Base-by-base conservation (phyloP, 2,888 invertebrate species). In the Prostheceraeus crozeri region DNA sequence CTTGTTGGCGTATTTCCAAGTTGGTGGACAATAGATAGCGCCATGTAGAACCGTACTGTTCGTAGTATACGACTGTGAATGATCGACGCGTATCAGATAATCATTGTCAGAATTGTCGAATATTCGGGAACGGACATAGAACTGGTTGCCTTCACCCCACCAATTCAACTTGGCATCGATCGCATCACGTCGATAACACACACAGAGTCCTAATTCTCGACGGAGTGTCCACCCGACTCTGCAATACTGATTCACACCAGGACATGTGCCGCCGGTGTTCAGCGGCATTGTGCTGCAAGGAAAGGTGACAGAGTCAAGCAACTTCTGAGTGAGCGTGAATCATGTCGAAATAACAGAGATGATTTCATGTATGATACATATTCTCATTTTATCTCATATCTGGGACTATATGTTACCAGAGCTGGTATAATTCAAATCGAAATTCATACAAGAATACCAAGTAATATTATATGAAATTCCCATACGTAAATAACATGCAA, bases 151-250 rank as follows among this genome's bases (percentile, higher is more conserved):
- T 3, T 68, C 68, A 0, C 75, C 75, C 75, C 75, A 75, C 74
- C 74, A 75, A 64, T 75, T 75, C 19, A 67, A 59, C n/a, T 55
- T 62, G 2, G 72, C 74, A 60, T 71, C 66, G 1, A 74, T 67
- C 1, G 31, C 51, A 40, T 63, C 28, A 8, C 30, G 30, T 11
- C 30, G 19, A 28, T n/a, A 31, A 35, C 60, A 59, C 23, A 63
- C 27, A 48, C 35, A 31, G 6, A 16, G 14, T 21, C 30, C 57
- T 3, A 56, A 14, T 11, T 58, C 36, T 27, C 55, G 10, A 21
- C 57, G 11, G n/a, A 23, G 11, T 35, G 51, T 14, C 25, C 33
- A 35, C 35, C 51, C 35, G 21, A 36, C n/a, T 16, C 10, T 3
- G 27, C 56, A 56, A n/a, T 56, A 19, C 56, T 27, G 14, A 2